Conservation (phyloP, 2,797 vertebrate genomes). For the Sylvilagus floridanus region DNA sequence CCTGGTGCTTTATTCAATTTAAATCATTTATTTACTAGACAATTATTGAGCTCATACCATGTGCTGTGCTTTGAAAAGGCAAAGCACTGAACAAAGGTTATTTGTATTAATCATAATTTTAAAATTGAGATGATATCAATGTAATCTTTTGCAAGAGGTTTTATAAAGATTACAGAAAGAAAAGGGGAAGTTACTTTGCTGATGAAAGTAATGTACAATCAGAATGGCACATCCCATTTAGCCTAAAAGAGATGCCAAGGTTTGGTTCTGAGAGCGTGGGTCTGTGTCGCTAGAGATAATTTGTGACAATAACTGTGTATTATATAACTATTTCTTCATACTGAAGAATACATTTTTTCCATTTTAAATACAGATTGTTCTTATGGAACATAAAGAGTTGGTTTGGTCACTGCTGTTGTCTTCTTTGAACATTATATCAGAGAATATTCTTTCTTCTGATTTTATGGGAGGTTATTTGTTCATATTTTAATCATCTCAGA, state of each 20-base stretch:
- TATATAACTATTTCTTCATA: neutral
- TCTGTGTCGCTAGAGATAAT: conserved; percentile 1
- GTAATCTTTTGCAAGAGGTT: neutral
- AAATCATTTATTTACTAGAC: conserved; percentile 10
- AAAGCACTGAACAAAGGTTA: neutral
- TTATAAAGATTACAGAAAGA: neutral
- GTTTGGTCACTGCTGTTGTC: neutral
- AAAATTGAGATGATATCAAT: neutral
- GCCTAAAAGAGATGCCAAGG: neutral
- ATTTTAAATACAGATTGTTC: neutral
- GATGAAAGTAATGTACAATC: neutral
- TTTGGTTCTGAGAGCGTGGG: neutral
- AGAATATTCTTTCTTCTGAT: conserved; percentile 8
- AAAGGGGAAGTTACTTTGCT: neutral
- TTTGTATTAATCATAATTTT: neutral
- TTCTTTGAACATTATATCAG: neutral
- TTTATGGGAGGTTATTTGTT: conserved; percentile 44
- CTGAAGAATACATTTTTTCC: neutral
- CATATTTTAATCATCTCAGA: conserved; percentile 24
- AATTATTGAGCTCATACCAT: neutral
- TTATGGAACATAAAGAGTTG: accelerated
- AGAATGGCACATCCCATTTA: neutral
- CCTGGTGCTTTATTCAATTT: neutral
- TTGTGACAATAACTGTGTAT: neutral
- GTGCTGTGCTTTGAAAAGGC: neutral